Evolutionary conservation across 1,140 invertebrate species (phyloP).

Genomic region (Drosophila pandora): DNA sequence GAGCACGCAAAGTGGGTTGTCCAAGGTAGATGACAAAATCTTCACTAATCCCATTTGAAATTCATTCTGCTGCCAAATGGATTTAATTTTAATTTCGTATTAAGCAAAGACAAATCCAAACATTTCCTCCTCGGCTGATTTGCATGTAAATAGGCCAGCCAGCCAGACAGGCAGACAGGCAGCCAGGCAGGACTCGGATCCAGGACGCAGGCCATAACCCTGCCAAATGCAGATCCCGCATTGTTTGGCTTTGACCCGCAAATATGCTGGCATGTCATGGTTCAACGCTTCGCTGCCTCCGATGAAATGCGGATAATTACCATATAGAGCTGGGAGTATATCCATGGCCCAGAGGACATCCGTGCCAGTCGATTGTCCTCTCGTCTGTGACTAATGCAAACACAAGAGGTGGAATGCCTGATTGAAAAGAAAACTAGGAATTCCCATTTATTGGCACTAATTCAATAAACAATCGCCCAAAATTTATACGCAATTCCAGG

Average conservation of each 20-base stretch:
- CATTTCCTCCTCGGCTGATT: conserved; percentile 51
- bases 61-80: conserved; percentile 54
- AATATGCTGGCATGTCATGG: conserved; percentile 34
- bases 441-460: not conserved
- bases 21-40: conserved; percentile 55
- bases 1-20: not conserved
- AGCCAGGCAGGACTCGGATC: not conserved
- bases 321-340: conserved; percentile 20
- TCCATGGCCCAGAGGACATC: not conserved
- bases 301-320: conserved; percentile 36
- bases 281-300: conserved; percentile 23
- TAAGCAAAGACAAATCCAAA: conserved; percentile 42
- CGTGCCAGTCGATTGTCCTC: conserved; percentile 12
- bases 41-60: conserved; percentile 74
- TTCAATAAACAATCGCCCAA: not conserved
- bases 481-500: not conserved
- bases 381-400: conserved; percentile 21
- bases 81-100: conserved; percentile 60
- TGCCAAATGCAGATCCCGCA: conserved; percentile 6
- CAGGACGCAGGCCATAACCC: not conserved
- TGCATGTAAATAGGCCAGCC: conserved; percentile 67
- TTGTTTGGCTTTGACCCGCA: conserved; percentile 14
- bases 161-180: not conserved
- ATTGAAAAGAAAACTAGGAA: not conserved
- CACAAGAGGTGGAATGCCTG: not conserved